phyloP scores from a whole-genome alignment of 2,797 vertebrate species.

The Valencia hispanica region DNA sequence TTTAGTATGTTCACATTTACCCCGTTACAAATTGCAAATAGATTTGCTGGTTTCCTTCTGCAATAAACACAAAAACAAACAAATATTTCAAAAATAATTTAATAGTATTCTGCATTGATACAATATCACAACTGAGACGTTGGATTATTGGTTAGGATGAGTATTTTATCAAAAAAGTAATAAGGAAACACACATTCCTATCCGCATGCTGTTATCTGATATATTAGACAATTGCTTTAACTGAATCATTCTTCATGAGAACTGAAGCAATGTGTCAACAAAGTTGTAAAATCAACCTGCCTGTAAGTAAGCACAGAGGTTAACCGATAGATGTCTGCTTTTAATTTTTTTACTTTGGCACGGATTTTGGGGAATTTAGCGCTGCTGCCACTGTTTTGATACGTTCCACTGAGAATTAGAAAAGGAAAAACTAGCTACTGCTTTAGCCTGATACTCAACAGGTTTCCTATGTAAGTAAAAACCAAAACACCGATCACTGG shows the following conservation, averaged over 20 bases:
- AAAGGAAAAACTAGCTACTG: not conserved
- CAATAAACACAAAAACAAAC: not conserved
- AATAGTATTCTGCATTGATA: not conserved
- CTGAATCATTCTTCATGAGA: not conserved
- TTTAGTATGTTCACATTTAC: not conserved
- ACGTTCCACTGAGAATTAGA: too few relatives aligned
- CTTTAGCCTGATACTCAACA: not conserved
- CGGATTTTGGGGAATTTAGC: not conserved
- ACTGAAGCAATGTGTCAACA: not conserved
- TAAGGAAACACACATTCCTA: not conserved
- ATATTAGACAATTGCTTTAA: not conserved
- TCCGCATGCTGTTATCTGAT: not conserved
- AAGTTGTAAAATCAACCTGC: not conserved
- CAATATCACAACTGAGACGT: not conserved
- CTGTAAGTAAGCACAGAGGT: not conserved
- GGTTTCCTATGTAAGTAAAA: not conserved
- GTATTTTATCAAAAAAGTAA: not conserved
- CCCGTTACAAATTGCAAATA: not conserved
- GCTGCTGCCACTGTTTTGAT: too few relatives aligned
- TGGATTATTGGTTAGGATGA: not conserved
- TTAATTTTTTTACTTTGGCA: too few relatives aligned
- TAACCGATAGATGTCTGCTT: not conserved
- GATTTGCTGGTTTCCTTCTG: not conserved
- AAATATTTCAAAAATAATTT: not conserved
- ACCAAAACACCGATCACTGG: not conserved